phyloP scores from a whole-genome alignment of 1,140 invertebrate species.

The Akabosia matsudoensis region DNA sequence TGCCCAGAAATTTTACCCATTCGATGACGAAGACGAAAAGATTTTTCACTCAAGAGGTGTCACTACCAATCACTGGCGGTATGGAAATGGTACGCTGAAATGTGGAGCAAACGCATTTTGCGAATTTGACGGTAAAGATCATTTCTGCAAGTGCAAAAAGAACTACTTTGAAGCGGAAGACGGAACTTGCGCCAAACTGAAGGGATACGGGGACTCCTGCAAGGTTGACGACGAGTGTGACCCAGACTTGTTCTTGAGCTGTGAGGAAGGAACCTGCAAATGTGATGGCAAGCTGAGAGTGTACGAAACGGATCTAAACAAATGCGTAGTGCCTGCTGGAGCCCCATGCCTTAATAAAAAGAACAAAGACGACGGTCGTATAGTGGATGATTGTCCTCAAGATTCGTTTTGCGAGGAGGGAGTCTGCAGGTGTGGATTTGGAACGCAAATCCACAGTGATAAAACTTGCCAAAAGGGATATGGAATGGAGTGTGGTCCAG shows the following conservation, averaged over 20 bases:
- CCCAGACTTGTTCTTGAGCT: neutral
- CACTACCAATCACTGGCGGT: conserved; percentile 37
- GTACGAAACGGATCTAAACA: conserved; percentile 21
- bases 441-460: conserved; percentile 37
- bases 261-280: conserved; percentile 23
- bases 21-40: conserved; percentile 28
- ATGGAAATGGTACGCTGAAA: conserved; percentile 31
- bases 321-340: conserved; percentile 28
- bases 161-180: conserved; percentile 30
- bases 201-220: conserved; percentile 30
- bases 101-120: conserved; percentile 36
- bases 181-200: conserved; percentile 27
- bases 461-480: conserved; percentile 28
- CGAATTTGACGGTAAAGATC: conserved; percentile 26
- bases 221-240: neutral
- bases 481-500: conserved; percentile 26
- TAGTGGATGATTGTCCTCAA: conserved; percentile 31
- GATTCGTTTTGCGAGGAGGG: conserved; percentile 25
- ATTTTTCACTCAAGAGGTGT: conserved; percentile 31
- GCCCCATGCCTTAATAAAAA: neutral
- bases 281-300: conserved; percentile 13
- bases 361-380: conserved; percentile 27
- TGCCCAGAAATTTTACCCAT: conserved; percentile 30
- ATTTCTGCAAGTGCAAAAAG: conserved; percentile 29
- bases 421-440: conserved; percentile 20